These are phyloP conservation scores for Ariolimax columbianus DNA, from an alignment of 2,888 invertebrate genomes.

Conservation along the genomic window DNA sequence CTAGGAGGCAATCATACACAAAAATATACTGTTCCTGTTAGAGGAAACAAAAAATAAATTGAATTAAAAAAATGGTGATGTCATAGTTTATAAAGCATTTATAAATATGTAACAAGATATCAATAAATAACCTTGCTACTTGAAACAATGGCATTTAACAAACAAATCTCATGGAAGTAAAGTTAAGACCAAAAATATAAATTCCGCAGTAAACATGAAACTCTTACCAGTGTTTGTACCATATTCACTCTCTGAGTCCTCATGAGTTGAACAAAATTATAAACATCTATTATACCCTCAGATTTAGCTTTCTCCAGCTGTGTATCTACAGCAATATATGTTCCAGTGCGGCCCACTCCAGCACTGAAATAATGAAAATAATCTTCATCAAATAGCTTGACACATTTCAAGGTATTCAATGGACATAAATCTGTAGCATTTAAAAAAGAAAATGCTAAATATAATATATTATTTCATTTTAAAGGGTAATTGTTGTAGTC, in stretches of 20 bases:
- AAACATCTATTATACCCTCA: conserved; percentile 76
- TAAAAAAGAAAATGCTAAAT: too few species aligned
- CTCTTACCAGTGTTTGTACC: conserved; percentile 76
- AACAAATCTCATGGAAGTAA: neutral
- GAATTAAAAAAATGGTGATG: too few species aligned
- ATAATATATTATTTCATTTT: too few species aligned
- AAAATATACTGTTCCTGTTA: conserved; percentile 74
- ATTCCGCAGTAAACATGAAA: neutral
- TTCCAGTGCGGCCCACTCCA: conserved; percentile 77
- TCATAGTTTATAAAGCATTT: too few species aligned
- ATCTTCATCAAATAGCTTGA: conserved; percentile 3
- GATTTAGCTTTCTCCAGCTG: conserved; percentile 75
- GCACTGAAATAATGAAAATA: conserved; percentile 66
- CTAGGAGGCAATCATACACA: conserved; percentile 72
- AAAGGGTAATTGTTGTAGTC: too few species aligned
- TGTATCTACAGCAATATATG: conserved; percentile 77
- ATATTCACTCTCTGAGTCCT: conserved; percentile 77
- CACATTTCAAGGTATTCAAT: neutral
- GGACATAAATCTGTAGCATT: neutral
- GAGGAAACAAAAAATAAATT: neutral
- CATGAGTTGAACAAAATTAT: conserved; percentile 76
- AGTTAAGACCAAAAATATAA: neutral
- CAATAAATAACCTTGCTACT: neutral
- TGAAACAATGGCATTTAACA: neutral
- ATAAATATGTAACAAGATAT: neutral